Evolutionary conservation across 2,113 vertebrate species (phyloP).

Genomic region (Pterocles orientalis): DNA sequence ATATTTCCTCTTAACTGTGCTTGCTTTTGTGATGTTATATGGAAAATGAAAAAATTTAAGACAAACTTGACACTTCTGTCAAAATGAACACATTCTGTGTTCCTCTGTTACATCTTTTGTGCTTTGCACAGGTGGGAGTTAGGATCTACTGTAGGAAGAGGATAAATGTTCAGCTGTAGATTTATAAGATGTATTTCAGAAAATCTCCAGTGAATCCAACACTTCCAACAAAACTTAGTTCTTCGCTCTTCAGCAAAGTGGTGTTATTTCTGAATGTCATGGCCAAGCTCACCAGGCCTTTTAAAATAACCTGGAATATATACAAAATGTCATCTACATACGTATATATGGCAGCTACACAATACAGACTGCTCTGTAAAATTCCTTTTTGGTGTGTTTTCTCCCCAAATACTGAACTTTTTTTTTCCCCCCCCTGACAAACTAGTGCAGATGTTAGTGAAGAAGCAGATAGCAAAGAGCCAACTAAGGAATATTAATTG

Average conservation of each 20-base stretch:
- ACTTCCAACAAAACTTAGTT: background rate
- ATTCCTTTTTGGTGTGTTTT: conserved; percentile 1
- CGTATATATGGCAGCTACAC: background rate
- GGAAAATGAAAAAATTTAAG: conserved; percentile 8
- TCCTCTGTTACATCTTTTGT: conserved; percentile 2
- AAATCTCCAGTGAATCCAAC: background rate
- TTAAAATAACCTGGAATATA: background rate
- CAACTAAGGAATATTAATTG: background rate
- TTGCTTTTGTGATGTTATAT: background rate
- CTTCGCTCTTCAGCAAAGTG: background rate
- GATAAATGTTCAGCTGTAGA: background rate
- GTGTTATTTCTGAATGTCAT: conserved; percentile 2
- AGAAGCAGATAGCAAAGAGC: background rate
- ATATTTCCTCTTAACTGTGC: background rate
- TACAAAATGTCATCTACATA: background rate
- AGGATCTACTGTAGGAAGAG: background rate
- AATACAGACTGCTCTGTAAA: background rate
- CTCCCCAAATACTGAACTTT: background rate
- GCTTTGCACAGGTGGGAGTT: background rate
- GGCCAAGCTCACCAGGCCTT: background rate
- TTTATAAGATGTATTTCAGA: background rate
- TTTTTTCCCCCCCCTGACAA: background rate
- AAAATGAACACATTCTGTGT: background rate
- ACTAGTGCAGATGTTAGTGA: conserved; percentile 28
- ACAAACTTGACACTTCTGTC: conserved; percentile 21